These are phyloP conservation scores for Drosophila paucipuncta DNA, from an alignment of 2,888 invertebrate genomes.

Conservation along the genomic window DNA sequence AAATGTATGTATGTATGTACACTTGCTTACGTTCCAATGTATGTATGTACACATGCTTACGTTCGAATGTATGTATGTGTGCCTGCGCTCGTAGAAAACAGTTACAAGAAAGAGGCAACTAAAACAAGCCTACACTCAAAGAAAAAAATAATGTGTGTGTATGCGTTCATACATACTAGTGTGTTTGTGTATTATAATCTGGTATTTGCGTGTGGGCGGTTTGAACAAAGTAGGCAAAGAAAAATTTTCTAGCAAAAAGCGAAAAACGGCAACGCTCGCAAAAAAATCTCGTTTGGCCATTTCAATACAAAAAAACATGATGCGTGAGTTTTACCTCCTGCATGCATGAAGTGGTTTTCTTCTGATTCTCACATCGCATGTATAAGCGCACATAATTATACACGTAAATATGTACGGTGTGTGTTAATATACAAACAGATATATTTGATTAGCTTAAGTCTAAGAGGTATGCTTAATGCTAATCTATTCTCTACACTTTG, in stretches of 20 bases:
- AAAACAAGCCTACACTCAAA: conserved; percentile 3
- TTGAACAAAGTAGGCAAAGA: conserved; percentile 58
- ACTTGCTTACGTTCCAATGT: neutral
- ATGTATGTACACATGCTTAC: neutral
- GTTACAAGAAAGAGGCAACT: conserved; percentile 8
- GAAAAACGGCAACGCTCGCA: conserved; percentile 23
- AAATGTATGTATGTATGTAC: neutral
- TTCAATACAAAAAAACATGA: conserved; percentile 43
- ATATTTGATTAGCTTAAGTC: neutral
- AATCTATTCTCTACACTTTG: conserved; percentile 17
- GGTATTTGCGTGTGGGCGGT: conserved; percentile 36
- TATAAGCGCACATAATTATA: conserved; percentile 3
- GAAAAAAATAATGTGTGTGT: neutral
- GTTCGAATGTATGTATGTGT: neutral
- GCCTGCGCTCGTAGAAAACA: neutral
- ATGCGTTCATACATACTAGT: neutral
- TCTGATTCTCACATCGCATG: neutral
- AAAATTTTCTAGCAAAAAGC: conserved; percentile 36
- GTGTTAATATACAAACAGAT: neutral
- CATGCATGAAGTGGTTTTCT: conserved; percentile 3
- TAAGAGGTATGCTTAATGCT: neutral
- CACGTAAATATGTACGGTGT: conserved; percentile 5
- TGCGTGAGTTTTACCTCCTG: conserved; percentile 31
- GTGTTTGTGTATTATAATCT: conserved; percentile 1
- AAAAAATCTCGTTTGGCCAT: conserved; percentile 61